Conservation (phyloP, 1,140 invertebrate genomes). For the Neomicropteryx cornuta region DNA sequence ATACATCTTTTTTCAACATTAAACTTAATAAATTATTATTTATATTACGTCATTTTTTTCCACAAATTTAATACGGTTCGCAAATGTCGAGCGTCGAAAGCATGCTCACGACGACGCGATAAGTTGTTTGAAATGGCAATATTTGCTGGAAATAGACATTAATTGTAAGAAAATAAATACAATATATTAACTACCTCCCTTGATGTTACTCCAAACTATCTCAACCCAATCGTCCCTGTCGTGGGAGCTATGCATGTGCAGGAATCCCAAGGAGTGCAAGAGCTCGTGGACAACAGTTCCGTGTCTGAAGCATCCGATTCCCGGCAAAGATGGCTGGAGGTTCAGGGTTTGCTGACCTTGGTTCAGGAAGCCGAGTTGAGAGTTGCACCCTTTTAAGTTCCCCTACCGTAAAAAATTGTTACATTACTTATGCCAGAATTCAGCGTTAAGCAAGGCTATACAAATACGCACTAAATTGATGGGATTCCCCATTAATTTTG, state of each 20-base stretch:
- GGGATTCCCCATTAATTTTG: neutral
- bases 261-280: slow-evolving; percentile 58
- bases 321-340: slow-evolving; percentile 30
- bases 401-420: slow-evolving; percentile 29
- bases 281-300: slow-evolving; percentile 53
- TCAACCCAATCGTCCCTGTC: slow-evolving; percentile 60
- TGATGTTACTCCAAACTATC: slow-evolving; percentile 55
- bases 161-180: no score
- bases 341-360: slow-evolving; percentile 35
- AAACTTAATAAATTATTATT: no score
- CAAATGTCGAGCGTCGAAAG: no score
- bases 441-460: neutral
- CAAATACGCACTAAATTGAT: neutral
- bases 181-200: slow-evolving; percentile 24
- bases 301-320: slow-evolving; percentile 37
- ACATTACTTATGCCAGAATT: neutral
- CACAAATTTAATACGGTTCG: no score
- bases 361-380: slow-evolving; percentile 32
- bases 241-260: slow-evolving; percentile 59
- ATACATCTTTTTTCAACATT: no score
- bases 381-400: slow-evolving; percentile 36
- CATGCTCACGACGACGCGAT: neutral
- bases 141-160: no score
- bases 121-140: neutral
- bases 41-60: no score